Evolutionary conservation across 2,888 invertebrate genomes (phyloP), one percentile per base, ranked within the genome.

Genomic region (Diarsia rubi): DNA sequence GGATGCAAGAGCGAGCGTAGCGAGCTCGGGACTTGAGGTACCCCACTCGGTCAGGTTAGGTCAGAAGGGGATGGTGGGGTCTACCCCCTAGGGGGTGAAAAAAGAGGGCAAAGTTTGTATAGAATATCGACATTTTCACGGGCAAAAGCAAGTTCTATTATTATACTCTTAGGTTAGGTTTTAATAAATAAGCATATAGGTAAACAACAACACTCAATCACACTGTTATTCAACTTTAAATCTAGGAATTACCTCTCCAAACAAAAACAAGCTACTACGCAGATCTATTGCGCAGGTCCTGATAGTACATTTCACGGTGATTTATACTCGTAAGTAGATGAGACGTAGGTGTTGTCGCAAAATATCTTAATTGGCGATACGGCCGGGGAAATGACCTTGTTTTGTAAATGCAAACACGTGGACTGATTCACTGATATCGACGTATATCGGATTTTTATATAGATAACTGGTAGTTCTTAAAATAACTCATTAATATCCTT

Each of bases 241-340:
- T 21, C 16, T 14, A 14, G n/a, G 27, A 42, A 44, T 49, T 63
- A 73, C 54, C 52, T 8, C 0, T 8, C 2, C 2, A 44, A 8
- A 60, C 11, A 44, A 31, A 47, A 72, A 45, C 69, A 70, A 14
- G 1, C 45, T 14, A 74, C 63, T 74, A 54, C 74, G 74, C 44
- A 73, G 73, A 73, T 74, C 54, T 73, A 73, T 63, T 74, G 73
- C 74, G 74, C 54, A 73, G 74, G 74, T 64, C 74, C 54, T 14
- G 74, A 74, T 73, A 73, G 9, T 19, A 47, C 44, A 47, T 47
- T 74, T 57, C 74, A 73, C 74, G 42, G 42, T 47, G n/a, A 45
- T 24, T 72, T 49, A 44, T n/a, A n/a, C n/a, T n/a, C n/a, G n/a
- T n/a, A n/a, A n/a, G n/a, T n/a, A n/a, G n/a, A 1, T 1, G 12